These are phyloP conservation scores for Casuarius casuarius DNA, from an alignment of 2,113 vertebrate genomes.

Conservation along the genomic window DNA sequence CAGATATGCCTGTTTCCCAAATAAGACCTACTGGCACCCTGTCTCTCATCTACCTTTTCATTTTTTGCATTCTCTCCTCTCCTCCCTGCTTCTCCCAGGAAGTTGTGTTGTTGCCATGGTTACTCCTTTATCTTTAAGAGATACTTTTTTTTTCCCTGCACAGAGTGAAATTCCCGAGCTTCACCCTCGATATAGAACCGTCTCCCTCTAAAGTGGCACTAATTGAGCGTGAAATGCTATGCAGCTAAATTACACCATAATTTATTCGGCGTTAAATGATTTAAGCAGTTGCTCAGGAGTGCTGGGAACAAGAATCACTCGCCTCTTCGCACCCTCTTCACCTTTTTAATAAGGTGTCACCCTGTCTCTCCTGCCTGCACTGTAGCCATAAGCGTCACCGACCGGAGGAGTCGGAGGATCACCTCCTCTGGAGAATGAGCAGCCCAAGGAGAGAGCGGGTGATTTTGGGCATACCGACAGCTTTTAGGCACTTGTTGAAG, in stretches of 20 bases:
- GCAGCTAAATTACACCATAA: slow-evolving; percentile 62
- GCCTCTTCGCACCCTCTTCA: slow-evolving; percentile 15
- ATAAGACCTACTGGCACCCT: background rate
- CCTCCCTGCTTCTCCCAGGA: background rate
- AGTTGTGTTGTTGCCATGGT: slow-evolving; percentile 52
- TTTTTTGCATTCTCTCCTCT: background rate
- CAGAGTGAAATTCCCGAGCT: slow-evolving; percentile 8
- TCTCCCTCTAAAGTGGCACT: slow-evolving; percentile 57
- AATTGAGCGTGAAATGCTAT: slow-evolving; percentile 72
- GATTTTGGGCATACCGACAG: background rate
- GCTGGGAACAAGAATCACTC: slow-evolving; percentile 16
- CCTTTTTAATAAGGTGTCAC: background rate
- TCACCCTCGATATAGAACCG: slow-evolving; percentile 6
- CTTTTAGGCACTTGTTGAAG: background rate
- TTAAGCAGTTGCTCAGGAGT: slow-evolving; percentile 38
- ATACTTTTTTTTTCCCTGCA: background rate
- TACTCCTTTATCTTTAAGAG: slow-evolving; percentile 49
- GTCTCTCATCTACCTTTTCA: slow-evolving; percentile 11
- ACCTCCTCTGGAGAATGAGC: background rate
- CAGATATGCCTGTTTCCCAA: background rate
- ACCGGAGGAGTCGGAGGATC: fast-evolving
- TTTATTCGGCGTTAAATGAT: slow-evolving; percentile 66
- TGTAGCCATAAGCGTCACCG: fast-evolving
- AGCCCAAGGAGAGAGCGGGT: fast-evolving
- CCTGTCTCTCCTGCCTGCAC: background rate